phyloP scores from a whole-genome alignment of 2,113 vertebrate genomes.

The Poecile atricapillus region DNA sequence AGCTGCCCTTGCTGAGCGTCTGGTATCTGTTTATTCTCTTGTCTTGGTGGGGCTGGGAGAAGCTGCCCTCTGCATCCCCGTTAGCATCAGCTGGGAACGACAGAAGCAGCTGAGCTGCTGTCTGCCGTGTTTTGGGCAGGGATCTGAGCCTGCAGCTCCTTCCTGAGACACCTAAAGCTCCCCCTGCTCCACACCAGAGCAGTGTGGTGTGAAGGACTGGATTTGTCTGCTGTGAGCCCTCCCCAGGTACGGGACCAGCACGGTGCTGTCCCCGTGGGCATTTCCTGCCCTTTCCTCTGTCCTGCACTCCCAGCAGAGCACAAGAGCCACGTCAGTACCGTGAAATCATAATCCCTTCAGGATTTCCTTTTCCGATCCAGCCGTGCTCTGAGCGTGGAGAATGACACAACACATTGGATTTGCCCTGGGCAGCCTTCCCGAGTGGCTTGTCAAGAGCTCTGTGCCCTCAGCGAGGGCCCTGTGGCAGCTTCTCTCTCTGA shows the following conservation, averaged over 20 bases:
- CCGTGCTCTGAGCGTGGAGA: neutral
- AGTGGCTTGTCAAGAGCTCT: neutral
- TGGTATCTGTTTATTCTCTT: neutral
- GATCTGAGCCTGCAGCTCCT: neutral
- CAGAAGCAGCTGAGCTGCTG: neutral
- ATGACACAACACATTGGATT: neutral
- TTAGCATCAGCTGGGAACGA: neutral
- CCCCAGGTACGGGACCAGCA: accelerated
- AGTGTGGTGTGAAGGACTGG: neutral
- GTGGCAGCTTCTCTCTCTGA: neutral
- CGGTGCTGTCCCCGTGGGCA: accelerated
- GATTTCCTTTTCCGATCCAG: neutral
- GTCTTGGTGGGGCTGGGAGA: neutral
- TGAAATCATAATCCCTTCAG: neutral
- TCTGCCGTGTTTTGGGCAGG: neutral
- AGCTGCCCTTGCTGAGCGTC: neutral
- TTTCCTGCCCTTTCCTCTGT: neutral
- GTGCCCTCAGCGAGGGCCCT: neutral
- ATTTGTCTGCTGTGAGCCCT: neutral
- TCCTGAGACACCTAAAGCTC: neutral
- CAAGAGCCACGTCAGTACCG: neutral
- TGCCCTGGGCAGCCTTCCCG: neutral
- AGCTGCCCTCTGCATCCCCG: neutral
- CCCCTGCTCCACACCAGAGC: neutral
- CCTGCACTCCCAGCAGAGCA: neutral